phyloP scores from a whole-genome alignment of 2,888 invertebrate genomes.

The Polydrusus tereticollis region DNA sequence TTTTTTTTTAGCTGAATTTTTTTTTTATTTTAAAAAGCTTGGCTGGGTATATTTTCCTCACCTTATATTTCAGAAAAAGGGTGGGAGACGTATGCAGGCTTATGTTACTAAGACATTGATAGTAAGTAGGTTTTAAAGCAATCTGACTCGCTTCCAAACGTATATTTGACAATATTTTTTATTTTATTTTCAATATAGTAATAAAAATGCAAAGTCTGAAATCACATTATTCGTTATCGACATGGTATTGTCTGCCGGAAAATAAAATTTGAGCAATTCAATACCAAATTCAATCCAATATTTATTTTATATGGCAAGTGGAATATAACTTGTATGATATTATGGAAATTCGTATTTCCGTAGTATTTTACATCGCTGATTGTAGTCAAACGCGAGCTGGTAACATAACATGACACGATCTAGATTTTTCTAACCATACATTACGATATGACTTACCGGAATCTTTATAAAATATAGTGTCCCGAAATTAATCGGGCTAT shows the following conservation, averaged over 20 bases:
- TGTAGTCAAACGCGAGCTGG: background rate
- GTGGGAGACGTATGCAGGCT: too few species aligned
- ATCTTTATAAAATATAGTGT: too few species aligned
- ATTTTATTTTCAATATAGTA: background rate
- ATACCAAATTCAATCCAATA: constrained; percentile 8
- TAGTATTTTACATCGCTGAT: background rate
- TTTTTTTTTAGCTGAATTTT: too few species aligned
- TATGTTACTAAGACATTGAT: too few species aligned
- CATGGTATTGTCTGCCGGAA: constrained; percentile 4
- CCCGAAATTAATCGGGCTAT: too few species aligned
- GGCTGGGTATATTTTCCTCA: too few species aligned
- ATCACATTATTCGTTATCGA: constrained; percentile 10
- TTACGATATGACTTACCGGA: too few species aligned
- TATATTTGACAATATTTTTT: too few species aligned
- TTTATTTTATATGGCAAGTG: background rate
- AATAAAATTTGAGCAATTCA: constrained; percentile 11
- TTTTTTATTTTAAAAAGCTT: too few species aligned
- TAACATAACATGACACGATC: background rate
- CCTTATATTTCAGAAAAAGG: too few species aligned
- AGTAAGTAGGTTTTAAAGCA: too few species aligned
- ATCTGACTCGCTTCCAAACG: background rate
- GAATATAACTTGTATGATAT: background rate
- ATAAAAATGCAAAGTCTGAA: background rate
- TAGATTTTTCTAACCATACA: too few species aligned
- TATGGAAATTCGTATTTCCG: background rate